Evolutionary conservation across 2,797 vertebrate species (phyloP).

Genomic region (Enoplosus armatus): DNA sequence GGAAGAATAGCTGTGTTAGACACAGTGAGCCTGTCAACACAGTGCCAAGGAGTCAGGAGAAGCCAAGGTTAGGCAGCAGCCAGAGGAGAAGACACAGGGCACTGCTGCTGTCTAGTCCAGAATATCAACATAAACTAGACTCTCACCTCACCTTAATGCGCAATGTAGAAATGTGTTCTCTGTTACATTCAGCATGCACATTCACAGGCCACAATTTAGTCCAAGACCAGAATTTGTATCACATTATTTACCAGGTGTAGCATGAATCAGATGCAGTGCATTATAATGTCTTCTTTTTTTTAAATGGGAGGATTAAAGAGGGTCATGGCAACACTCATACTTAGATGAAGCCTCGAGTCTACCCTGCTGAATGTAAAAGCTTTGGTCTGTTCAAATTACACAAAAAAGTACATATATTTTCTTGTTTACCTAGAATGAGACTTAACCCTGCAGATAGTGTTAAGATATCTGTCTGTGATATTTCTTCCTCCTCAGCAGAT

Average conservation of each 20-base stretch:
- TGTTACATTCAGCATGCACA: slow-evolving; percentile 4
- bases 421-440: not conserved
- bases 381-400: not conserved
- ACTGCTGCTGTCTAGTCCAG: slow-evolving; percentile 54
- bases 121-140: slow-evolving; percentile 49
- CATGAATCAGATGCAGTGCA: not conserved
- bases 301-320: slow-evolving; percentile 14
- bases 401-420: not conserved
- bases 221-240: slow-evolving; percentile 2
- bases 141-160: slow-evolving; percentile 22
- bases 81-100: slow-evolving; percentile 53
- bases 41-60: slow-evolving; percentile 61
- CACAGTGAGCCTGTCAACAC: slow-evolving; percentile 68
- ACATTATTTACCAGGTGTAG: not conserved
- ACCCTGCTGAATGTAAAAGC: not conserved
- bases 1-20: slow-evolving; percentile 66
- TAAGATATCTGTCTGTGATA: not conserved
- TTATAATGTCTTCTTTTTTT: slow-evolving; percentile 11
- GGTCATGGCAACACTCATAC: slow-evolving; percentile 15
- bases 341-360: not conserved
- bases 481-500: not conserved
- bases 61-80: slow-evolving; percentile 73
- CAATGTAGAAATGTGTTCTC: slow-evolving; percentile 16
- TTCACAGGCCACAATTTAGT: not conserved
- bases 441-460: not conserved